Evolutionary conservation across 2,113 vertebrate species (phyloP).

Genomic region (Rhea americana): DNA sequence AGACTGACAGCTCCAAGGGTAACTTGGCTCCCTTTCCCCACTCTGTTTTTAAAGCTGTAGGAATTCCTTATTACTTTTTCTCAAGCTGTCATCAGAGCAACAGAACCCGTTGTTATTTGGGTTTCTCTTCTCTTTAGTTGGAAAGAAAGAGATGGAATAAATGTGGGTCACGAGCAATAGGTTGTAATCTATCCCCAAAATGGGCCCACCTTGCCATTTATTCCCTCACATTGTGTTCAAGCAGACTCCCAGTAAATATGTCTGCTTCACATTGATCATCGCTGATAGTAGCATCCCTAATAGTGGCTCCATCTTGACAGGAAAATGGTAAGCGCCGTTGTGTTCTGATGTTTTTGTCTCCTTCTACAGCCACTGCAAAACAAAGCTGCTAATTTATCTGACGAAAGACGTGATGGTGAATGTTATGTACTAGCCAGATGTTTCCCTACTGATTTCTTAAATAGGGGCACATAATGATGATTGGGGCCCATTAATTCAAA

Average conservation of each 20-base stretch:
- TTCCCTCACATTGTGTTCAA: constrained; percentile 48
- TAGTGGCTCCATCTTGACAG: constrained; percentile 53
- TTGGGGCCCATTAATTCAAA: constrained; percentile 44
- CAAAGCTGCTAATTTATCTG: constrained; percentile 66
- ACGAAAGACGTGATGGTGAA: constrained; percentile 50
- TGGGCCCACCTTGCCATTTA: constrained; percentile 43
- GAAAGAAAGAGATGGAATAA: constrained; percentile 53
- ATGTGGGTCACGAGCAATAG: constrained; percentile 38
- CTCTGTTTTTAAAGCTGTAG: constrained; percentile 69
- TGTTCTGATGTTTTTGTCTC: constrained; percentile 46
- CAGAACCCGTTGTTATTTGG: constrained; percentile 56
- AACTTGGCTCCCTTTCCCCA: constrained; percentile 54
- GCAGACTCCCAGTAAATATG: constrained; percentile 43
- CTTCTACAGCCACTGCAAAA: constrained; percentile 47
- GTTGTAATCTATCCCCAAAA: constrained; percentile 62
- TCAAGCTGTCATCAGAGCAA: constrained; percentile 66
- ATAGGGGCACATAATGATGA: constrained; percentile 33
- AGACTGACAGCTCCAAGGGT: constrained; percentile 66
- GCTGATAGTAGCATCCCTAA: constrained; percentile 48
- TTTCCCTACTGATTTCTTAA: constrained; percentile 70
- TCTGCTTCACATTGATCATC: constrained; percentile 58
- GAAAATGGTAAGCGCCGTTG: constrained; percentile 52
- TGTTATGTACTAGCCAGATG: constrained; percentile 62
- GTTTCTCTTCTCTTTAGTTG: constrained; percentile 46
- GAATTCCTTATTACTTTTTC: constrained; percentile 68